Evolutionary conservation across 2,797 vertebrate species (phyloP).

Genomic region (Threskiornis aethiopicus): DNA sequence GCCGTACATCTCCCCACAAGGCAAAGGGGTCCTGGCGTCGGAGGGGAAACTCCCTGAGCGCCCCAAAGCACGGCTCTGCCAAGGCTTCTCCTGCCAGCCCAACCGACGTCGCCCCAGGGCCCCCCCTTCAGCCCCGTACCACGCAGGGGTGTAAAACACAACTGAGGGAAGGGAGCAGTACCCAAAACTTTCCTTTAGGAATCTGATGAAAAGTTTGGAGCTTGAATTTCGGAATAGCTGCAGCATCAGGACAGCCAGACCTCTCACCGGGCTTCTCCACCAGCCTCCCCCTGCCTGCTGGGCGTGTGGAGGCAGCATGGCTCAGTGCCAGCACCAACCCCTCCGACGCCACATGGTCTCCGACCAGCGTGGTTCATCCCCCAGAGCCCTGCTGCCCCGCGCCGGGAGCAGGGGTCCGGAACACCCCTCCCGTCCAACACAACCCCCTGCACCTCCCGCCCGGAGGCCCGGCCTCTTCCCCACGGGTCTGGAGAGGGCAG

Average conservation of each 20-base stretch:
- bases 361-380: accelerated
- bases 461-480: neutral
- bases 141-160: neutral
- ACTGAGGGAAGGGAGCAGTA: neutral
- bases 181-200: neutral
- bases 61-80: neutral
- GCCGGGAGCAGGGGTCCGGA: accelerated
- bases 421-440: neutral
- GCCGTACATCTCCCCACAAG: neutral
- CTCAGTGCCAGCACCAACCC: accelerated
- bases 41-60: accelerated
- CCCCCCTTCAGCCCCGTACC: no score
- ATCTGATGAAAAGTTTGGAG: neutral
- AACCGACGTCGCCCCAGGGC: neutral
- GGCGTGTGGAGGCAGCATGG: accelerated
- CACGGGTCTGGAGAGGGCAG: neutral
- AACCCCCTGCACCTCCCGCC: neutral
- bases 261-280: neutral
- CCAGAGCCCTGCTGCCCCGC: accelerated
- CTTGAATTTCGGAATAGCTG: accelerated
- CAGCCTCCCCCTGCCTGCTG: no score
- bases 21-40: accelerated
- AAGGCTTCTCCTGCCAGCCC: neutral
- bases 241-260: neutral
- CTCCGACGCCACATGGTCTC: accelerated